Percentiles rank a stretch among this genome's conserved stretches.
These are phyloP conservation scores for Hepsetus odoe DNA, from an alignment of 2,113 vertebrate species.

Conservation along the genomic window DNA sequence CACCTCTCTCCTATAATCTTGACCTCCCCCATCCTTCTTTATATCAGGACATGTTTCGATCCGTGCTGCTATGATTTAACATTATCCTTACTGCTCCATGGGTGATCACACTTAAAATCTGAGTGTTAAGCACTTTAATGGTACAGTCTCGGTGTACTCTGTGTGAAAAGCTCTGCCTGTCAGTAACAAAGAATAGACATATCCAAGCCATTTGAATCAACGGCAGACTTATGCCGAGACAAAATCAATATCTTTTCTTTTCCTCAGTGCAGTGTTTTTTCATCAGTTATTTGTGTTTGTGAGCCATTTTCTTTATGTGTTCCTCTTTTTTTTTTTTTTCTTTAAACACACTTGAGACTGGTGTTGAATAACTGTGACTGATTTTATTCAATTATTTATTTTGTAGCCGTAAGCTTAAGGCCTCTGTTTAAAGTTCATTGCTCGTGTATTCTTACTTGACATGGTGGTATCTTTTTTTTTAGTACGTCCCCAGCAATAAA, in stretches of 20 bases:
- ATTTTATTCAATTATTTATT: not conserved
- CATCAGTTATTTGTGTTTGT: not conserved
- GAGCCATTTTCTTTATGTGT: not conserved
- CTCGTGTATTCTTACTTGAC: constrained; percentile 2
- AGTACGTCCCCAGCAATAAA: constrained; percentile 9
- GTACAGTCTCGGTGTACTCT: not conserved
- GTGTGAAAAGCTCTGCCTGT: constrained; percentile 1
- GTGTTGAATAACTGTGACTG: not conserved
- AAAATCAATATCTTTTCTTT: not conserved
- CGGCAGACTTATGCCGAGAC: not conserved
- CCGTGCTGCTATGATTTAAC: too few relatives aligned
- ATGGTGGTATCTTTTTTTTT: constrained; percentile 14
- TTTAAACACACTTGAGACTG: not conserved
- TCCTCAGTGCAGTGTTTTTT: not conserved
- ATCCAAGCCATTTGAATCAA: constrained; percentile 24
- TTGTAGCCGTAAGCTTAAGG: not conserved
- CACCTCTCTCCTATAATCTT: too few relatives aligned
- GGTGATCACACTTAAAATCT: too few relatives aligned
- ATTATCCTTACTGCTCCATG: too few relatives aligned
- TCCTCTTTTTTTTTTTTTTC: not conserved
- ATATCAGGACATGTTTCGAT: too few relatives aligned
- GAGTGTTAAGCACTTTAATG: not conserved
- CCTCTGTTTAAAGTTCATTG: not conserved
- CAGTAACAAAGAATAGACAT: constrained; percentile 25
- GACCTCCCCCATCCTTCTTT: too few relatives aligned